Evolutionary conservation across 1,140 invertebrate species (phyloP).

Genomic region (Euwallacea fornicatus): DNA sequence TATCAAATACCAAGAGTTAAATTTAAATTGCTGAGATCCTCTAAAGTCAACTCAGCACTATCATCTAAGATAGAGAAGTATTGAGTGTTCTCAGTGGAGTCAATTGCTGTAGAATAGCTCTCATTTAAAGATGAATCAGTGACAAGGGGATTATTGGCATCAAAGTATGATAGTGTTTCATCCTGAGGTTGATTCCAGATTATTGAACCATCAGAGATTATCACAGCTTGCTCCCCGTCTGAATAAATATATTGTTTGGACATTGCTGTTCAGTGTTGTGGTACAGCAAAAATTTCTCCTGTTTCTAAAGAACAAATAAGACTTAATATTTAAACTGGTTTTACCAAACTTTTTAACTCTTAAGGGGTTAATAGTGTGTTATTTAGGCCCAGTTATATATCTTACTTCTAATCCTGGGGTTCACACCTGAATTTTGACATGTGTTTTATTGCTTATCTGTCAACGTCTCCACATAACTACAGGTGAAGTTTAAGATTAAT

Average conservation of each 20-base stretch:
- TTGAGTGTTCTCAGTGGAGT: slow-evolving; percentile 42
- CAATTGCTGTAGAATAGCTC: slow-evolving; percentile 42
- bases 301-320: not conserved
- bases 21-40: slow-evolving; percentile 37
- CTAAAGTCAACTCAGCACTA: slow-evolving; percentile 40
- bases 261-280: not conserved
- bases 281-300: not conserved
- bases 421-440: too few relatives aligned
- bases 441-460: too few relatives aligned
- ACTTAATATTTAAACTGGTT: too few relatives aligned
- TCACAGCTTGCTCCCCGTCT: slow-evolving; percentile 11
- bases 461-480: too few relatives aligned
- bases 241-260: slow-evolving; percentile 25
- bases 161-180: slow-evolving; percentile 23
- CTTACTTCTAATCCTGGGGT: too few relatives aligned
- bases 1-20: slow-evolving; percentile 36
- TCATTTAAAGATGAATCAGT: slow-evolving; percentile 43
- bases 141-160: slow-evolving; percentile 31
- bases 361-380: too few relatives aligned
- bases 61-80: slow-evolving; percentile 47
- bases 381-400: too few relatives aligned
- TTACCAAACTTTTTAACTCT: too few relatives aligned
- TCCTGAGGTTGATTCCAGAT: slow-evolving; percentile 16
- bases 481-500: too few relatives aligned
- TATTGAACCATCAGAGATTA: slow-evolving; percentile 23